Percentiles rank a stretch among this genome's conserved stretches.
phyloP scores from a whole-genome alignment of 23 tunicate genomes.

The Phallusia fumigata region DNA sequence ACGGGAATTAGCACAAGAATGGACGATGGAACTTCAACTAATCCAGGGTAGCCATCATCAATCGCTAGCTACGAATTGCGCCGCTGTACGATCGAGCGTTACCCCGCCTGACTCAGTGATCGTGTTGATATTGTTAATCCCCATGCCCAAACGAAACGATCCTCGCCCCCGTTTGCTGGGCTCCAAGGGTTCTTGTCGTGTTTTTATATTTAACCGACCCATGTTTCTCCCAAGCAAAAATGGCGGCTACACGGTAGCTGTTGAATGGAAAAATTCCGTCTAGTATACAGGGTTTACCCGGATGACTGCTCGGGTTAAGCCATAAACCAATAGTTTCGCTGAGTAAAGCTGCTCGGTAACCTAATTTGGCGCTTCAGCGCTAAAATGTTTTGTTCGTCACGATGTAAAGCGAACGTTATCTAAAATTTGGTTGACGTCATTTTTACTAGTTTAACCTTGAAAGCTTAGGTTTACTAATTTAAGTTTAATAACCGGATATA shows the following conservation, averaged over 20 bases:
- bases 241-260: background rate
- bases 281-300: background rate
- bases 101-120: conserved; percentile 9
- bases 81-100: background rate
- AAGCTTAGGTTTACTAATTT: no score
- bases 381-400: no score
- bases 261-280: background rate
- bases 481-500: no score
- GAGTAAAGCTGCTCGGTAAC: background rate
- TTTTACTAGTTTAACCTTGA: no score
- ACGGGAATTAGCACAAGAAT: background rate
- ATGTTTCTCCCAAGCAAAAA: conserved; percentile 1
- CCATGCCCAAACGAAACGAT: background rate
- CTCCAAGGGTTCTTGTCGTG: background rate
- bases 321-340: background rate
- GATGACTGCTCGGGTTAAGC: background rate
- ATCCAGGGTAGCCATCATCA: conserved; percentile 6
- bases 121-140: conserved; percentile 19
- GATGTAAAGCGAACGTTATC: no score
- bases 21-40: background rate
- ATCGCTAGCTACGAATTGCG: background rate
- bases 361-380: background rate
- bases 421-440: no score
- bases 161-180: background rate
- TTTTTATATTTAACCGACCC: background rate